Conservation (phyloP, 2,113 vertebrate genomes). For the Python bivittatus region DNA sequence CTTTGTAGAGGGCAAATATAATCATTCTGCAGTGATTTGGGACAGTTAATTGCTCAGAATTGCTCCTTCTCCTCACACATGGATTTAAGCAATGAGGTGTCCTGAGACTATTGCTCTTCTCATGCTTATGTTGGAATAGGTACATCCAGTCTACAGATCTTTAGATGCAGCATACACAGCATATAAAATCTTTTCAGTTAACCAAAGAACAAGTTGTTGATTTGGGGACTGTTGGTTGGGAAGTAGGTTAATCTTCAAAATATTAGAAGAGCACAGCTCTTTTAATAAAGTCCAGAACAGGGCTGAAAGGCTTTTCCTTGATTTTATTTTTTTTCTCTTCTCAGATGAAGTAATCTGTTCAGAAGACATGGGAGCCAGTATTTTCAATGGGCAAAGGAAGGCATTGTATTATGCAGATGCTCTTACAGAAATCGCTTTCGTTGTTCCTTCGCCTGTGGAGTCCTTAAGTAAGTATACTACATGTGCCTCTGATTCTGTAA, state of each 20-base stretch:
- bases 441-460: conserved; percentile 89
- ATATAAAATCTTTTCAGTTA: background rate
- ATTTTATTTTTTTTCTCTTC: conserved; percentile 46
- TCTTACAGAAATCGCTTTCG: conserved; percentile 94
- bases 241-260: background rate
- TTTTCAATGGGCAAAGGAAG: conserved; percentile 94
- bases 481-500: background rate
- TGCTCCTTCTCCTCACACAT: background rate
- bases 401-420: conserved; percentile 94
- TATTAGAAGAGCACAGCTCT: background rate
- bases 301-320: background rate
- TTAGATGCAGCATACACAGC: background rate
- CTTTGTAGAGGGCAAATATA: background rate
- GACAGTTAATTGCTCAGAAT: background rate
- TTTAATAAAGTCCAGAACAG: background rate
- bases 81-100: background rate
- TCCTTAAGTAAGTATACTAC: conserved; percentile 80
- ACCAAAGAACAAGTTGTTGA: background rate
- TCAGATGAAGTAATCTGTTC: conserved; percentile 81
- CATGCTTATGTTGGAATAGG: background rate
- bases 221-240: background rate
- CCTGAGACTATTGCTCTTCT: background rate
- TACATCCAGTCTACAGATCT: background rate
- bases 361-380: conserved; percentile 86
- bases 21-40: background rate